Evolutionary conservation across 1,140 invertebrate species (phyloP).

Genomic region (Bombus confusus): DNA sequence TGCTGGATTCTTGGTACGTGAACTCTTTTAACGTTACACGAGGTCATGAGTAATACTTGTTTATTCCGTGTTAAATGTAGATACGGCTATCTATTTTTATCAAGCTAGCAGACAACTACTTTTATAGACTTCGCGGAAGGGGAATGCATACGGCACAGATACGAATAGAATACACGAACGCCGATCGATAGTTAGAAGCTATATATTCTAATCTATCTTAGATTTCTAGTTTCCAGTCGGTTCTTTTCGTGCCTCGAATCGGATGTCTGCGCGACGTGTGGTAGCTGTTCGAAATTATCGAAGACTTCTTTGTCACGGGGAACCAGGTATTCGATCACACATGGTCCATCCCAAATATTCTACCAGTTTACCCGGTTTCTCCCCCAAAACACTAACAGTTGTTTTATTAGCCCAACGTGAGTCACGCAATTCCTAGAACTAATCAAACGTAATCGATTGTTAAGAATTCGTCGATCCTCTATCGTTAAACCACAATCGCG

Average conservation of each 20-base stretch:
- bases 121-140: constrained; percentile 35
- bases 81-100: constrained; percentile 3
- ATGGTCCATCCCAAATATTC: no score
- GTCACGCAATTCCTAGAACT: not conserved
- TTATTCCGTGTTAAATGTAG: constrained; percentile 23
- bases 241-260: not conserved
- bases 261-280: not conserved
- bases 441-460: not conserved
- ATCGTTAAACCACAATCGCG: no score
- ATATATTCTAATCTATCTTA: not conserved
- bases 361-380: not conserved
- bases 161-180: not conserved
- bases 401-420: not conserved
- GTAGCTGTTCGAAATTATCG: not conserved
- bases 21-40: not conserved
- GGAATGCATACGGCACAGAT: constrained; percentile 6
- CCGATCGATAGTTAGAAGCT: constrained; percentile 24
- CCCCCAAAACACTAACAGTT: not conserved
- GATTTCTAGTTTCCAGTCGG: not conserved
- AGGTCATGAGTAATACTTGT: not conserved
- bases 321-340: not conserved
- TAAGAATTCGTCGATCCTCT: not conserved
- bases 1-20: not conserved
- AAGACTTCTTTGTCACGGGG: constrained; percentile 2
- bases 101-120: not conserved